phyloP scores from a whole-genome alignment of 2,888 invertebrate species.

The Lasioglossum villosulum region DNA sequence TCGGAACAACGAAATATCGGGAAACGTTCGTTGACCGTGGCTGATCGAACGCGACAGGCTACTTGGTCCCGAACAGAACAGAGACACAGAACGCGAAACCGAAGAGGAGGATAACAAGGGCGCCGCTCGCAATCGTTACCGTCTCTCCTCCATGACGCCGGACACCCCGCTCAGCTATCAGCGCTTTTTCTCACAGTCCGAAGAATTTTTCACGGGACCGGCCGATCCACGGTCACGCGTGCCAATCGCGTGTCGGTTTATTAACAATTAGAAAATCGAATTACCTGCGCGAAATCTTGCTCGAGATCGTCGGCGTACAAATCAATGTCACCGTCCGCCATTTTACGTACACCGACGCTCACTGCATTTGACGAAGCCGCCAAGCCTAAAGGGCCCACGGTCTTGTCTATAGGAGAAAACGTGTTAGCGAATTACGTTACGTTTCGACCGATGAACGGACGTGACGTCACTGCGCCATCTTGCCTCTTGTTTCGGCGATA shows the following conservation, averaged over 20 bases:
- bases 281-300: conserved; percentile 94
- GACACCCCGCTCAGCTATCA: conserved; percentile 61
- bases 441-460: conserved; percentile 47
- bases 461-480: conserved; percentile 58
- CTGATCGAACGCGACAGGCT: conserved; percentile 22
- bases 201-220: conserved; percentile 17
- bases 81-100: conserved; percentile 27
- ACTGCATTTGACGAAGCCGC: conserved; percentile 71
- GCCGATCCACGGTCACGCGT: conserved; percentile 30
- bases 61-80: conserved; percentile 23
- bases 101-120: conserved; percentile 14
- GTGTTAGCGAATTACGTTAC: conserved; percentile 60
- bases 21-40: conserved; percentile 34
- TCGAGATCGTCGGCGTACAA: conserved; percentile 98
- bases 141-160: conserved; percentile 76
- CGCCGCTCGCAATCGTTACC: conserved; percentile 71
- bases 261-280: conserved; percentile 73
- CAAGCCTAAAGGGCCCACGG: conserved; percentile 54
- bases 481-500: conserved; percentile 10
- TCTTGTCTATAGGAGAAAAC: conserved; percentile 52
- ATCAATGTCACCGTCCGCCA: conserved; percentile 99
- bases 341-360: conserved; percentile 86
- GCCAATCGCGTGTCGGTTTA: conserved; percentile 41
- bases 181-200: conserved; percentile 55
- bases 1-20: conserved; percentile 49